Base-by-base conservation (phyloP, 2,113 vertebrate species). In the Labeo catla region DNA sequence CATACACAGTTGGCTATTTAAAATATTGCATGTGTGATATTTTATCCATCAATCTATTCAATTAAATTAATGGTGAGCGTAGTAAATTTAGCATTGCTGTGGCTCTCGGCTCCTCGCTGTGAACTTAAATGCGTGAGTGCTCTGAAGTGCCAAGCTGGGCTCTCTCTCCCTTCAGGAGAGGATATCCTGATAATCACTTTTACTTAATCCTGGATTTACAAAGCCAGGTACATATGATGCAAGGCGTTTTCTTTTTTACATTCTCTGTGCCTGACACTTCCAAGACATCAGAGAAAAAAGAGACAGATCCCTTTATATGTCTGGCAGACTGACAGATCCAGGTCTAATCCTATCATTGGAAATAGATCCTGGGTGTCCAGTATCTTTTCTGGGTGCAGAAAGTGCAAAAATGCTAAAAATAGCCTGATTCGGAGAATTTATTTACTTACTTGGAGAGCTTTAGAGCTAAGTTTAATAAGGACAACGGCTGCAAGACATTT, bases 351-450 rank as follows among this genome's bases (percentile, higher is more conserved):
- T 36, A 52, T 68, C 34, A 4, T 63, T 86, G 70, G 34, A 90
- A 91, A 89, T 87, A 91, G 87, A 65, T 76, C 83, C 39, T 49
- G 34, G 39, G 19, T 13, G 36, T 89, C 65, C 81, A 90, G 8
- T 16, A 45, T 72, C 68, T 43, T 1, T 28, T 77, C 86, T 89
- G 68, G 85, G 84, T 78, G 80, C 88, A 91, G 86, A 91, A 87
- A 89, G 85, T 81, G 63, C 45, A 85, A 86, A 59, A 88, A 36
- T 16, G 91, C 86, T 93, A 95, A 93, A 91, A 91, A 93, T 91
- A 93, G 90, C 80, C 70, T 28, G 86, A 61, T 89, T 88, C 84
- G 79, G 87, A 88, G 88, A 91, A 85, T 10, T 76, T 70, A 80
- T 70, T 80, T 81, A 83, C 83, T 85, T 61, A 73, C 49, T 70